Percentiles rank a stretch among this genome's conserved stretches.
Evolutionary conservation across 1,140 invertebrate species (phyloP).

Genomic region (Drosophila neocordata): DNA sequence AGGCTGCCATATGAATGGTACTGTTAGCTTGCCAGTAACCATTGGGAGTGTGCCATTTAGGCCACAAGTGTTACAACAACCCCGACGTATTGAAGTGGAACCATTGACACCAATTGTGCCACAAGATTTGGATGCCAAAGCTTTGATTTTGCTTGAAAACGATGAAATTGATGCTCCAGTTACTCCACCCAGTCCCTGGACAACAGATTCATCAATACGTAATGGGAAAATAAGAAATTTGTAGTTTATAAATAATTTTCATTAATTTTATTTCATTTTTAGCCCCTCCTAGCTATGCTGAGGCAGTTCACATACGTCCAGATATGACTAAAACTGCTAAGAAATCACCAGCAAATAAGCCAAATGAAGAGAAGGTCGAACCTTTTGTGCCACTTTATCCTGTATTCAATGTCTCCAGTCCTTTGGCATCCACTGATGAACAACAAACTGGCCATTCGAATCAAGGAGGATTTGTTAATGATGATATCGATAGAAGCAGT

Average conservation of each 20-base stretch:
- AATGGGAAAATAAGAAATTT: neutral
- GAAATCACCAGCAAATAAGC: neutral
- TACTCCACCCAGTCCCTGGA: slow-evolving; percentile 40
- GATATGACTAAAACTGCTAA: neutral
- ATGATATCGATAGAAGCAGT: slow-evolving; percentile 41
- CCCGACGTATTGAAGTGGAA: slow-evolving; percentile 18
- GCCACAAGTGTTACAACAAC: slow-evolving; percentile 34
- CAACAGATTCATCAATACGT: slow-evolving; percentile 52
- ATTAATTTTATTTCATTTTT: neutral
- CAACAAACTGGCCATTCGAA: neutral
- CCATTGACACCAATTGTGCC: slow-evolving; percentile 20
- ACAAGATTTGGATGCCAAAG: slow-evolving; percentile 56
- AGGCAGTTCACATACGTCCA: slow-evolving; percentile 51
- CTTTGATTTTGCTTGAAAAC: slow-evolving; percentile 42
- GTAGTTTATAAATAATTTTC: neutral
- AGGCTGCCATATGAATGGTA: slow-evolving; percentile 83
- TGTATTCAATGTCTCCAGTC: slow-evolving; percentile 56
- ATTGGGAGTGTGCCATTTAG: slow-evolving; percentile 85
- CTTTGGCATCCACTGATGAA: slow-evolving; percentile 16
- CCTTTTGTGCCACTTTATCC: slow-evolving; percentile 56
- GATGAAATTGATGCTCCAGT: neutral
- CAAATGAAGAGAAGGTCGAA: neutral
- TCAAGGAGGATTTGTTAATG: slow-evolving; percentile 17
- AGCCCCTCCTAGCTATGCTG: slow-evolving; percentile 59
- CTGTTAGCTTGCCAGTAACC: slow-evolving; percentile 82